These are phyloP conservation scores for Pterophyllum scalare DNA, from an alignment of 2,113 vertebrate species.

Conservation along the genomic window DNA sequence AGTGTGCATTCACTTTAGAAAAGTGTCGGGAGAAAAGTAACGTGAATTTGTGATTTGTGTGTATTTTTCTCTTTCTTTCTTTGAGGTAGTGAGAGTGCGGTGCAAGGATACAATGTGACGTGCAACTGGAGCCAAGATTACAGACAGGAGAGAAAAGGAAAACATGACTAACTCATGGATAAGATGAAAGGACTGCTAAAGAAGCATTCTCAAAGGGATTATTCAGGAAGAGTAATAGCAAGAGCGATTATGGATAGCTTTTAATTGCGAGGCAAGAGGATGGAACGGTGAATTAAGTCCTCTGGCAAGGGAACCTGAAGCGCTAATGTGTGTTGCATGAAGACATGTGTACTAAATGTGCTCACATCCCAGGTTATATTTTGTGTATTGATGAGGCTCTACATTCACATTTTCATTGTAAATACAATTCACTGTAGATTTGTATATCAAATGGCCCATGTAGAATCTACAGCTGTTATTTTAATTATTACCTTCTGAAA, in stretches of 20 bases:
- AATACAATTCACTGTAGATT: neutral
- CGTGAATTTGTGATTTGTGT: neutral
- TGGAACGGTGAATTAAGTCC: slow-evolving; percentile 14
- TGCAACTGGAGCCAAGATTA: slow-evolving; percentile 22
- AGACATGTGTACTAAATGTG: neutral
- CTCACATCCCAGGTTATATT: neutral
- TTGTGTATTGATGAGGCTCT: neutral
- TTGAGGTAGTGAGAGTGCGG: slow-evolving; percentile 5
- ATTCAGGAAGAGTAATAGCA: neutral
- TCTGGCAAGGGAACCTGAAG: neutral
- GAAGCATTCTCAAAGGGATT: slow-evolving; percentile 13
- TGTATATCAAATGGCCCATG: neutral
- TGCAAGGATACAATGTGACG: slow-evolving; percentile 11
- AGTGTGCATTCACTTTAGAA: neutral
- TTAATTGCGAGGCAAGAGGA: slow-evolving; percentile 19
- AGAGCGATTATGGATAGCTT: slow-evolving; percentile 30
- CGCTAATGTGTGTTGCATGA: neutral
- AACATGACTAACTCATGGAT: slow-evolving; percentile 36
- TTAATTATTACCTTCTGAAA: neutral
- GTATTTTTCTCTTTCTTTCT: slow-evolving; percentile 16
- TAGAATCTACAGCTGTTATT: neutral
- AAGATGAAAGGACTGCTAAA: slow-evolving; percentile 37
- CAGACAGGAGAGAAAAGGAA: slow-evolving; percentile 37
- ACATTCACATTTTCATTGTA: neutral
- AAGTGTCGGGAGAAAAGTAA: neutral